A percentile compares a stretch with the other conserved stretches of the same genome.
These are phyloP conservation scores for Stenolophus ochropezus DNA, from an alignment of 2,888 invertebrate genomes.

Conservation along the genomic window DNA sequence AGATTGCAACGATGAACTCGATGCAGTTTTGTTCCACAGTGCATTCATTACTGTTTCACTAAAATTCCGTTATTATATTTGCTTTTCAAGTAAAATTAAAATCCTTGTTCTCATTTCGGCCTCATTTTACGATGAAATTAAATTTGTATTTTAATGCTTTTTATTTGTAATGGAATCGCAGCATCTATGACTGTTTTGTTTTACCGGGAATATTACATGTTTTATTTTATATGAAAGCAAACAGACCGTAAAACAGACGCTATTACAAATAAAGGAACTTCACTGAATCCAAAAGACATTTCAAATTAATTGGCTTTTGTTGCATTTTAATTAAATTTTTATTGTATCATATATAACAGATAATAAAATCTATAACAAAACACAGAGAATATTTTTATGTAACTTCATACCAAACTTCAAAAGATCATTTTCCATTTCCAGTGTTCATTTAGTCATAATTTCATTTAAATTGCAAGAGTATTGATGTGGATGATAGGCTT, in stretches of 20 bases:
- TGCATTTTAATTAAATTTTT: background rate
- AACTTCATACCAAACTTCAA: no score
- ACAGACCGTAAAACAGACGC: background rate
- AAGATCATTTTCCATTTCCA: no score
- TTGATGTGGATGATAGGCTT: background rate
- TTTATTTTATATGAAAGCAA: conserved; percentile 18
- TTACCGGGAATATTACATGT: background rate
- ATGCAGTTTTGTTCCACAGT: conserved; percentile 33
- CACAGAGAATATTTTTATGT: no score
- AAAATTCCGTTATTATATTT: conserved; percentile 43
- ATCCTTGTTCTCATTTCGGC: conserved; percentile 39
- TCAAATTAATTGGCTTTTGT: background rate
- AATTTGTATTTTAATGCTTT: conserved; percentile 48
- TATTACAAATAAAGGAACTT: background rate
- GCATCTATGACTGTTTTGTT: conserved; percentile 19
- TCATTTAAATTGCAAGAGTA: background rate
- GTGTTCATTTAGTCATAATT: background rate
- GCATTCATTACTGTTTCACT: conserved; percentile 41
- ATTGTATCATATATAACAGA: background rate
- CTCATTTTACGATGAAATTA: conserved; percentile 39
- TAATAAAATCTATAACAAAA: background rate
- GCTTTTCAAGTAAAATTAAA: conserved; percentile 48
- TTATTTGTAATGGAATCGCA: conserved; percentile 22
- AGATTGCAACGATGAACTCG: conserved; percentile 25
- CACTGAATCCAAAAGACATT: background rate